A percentile compares a stretch with the other conserved stretches of the same genome.
Evolutionary conservation across 2,113 vertebrate species (phyloP).

Genomic region (Pelvicachromis taeniatus): DNA sequence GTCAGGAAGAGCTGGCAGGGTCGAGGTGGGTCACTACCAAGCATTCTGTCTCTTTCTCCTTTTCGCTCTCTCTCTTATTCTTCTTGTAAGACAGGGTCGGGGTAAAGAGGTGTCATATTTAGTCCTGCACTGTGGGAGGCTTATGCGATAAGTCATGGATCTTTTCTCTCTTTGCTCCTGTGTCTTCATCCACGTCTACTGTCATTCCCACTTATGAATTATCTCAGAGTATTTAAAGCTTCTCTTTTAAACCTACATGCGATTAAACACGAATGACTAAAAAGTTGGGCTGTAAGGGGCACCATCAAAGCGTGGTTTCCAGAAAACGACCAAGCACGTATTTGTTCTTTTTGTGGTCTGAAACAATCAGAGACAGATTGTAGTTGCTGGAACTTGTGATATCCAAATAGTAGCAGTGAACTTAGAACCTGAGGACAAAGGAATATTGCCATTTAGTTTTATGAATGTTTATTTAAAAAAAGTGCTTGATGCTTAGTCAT

Average conservation of each 20-base stretch:
- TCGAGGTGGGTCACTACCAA: slow-evolving; percentile 81
- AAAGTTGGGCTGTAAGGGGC: background rate
- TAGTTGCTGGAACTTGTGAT: background rate
- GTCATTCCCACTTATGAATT: background rate
- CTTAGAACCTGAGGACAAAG: background rate
- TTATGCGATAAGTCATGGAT: slow-evolving; percentile 29
- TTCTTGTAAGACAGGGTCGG: slow-evolving; percentile 43
- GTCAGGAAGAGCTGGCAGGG: slow-evolving; percentile 82
- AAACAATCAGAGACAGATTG: background rate
- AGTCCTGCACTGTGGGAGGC: slow-evolving; percentile 45
- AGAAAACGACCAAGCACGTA: background rate
- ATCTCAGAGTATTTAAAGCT: background rate
- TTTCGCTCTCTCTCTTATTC: slow-evolving; percentile 17
- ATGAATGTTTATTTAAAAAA: background rate
- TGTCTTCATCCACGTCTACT: background rate
- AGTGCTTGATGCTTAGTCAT: background rate
- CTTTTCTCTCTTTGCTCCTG: background rate
- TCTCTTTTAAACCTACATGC: background rate
- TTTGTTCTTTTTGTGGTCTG: background rate
- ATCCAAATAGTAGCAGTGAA: background rate
- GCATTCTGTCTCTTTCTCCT: slow-evolving; percentile 72
- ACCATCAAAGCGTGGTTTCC: background rate
- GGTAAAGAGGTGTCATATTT: slow-evolving; percentile 66
- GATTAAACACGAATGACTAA: background rate
- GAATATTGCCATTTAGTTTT: background rate